These are phyloP conservation scores for Drosophila pseudoobscura DNA, from an alignment of 1,140 invertebrate genomes.

Conservation along the genomic window DNA sequence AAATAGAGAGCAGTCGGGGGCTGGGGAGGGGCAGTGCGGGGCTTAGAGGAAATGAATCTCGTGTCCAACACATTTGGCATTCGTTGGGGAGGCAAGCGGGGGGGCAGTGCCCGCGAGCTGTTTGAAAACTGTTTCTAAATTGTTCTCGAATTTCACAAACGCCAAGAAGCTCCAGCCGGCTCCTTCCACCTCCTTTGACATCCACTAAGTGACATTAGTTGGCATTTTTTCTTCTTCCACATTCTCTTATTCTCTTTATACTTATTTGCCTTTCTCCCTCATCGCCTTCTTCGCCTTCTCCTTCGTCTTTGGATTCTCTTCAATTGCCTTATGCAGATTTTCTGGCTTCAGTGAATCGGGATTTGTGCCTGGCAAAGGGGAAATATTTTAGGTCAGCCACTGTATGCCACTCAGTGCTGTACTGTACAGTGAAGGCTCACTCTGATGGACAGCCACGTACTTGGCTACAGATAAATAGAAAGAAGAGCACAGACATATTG, in stretches of 20 bases:
- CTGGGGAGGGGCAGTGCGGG: neutral
- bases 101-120: conserved; percentile 32
- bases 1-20: conserved; percentile 21
- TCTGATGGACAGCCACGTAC: too few species aligned
- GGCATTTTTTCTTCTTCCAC: conserved; percentile 31
- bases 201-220: conserved; percentile 42
- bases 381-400: conserved; percentile 32
- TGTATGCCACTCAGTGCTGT: too few species aligned
- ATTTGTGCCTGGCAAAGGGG: neutral
- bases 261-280: too few species aligned
- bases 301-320: neutral
- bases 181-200: neutral
- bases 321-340: conserved; percentile 33
- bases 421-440: too few species aligned
- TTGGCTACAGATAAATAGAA: neutral
- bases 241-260: neutral
- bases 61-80: conserved; percentile 41
- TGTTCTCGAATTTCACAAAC: conserved; percentile 41
- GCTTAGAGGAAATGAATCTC: conserved; percentile 33
- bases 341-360: neutral
- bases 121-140: conserved; percentile 57
- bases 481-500: too few species aligned
- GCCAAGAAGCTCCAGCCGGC: neutral
- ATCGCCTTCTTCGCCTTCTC: neutral
- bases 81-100: neutral